phyloP scores from a whole-genome alignment of 2,113 vertebrate genomes.

The Mugil cephalus region DNA sequence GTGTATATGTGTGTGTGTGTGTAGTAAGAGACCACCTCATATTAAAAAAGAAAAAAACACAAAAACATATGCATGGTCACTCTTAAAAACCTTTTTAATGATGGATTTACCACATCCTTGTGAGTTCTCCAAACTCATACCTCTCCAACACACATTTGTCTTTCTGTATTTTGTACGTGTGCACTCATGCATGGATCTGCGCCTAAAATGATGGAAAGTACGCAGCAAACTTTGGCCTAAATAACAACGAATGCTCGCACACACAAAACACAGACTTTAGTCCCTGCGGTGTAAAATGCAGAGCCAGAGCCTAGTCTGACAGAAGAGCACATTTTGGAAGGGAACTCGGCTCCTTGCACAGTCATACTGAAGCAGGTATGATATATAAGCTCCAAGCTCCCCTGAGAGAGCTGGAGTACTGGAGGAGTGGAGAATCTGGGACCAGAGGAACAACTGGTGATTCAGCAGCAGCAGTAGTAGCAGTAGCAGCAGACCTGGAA shows the following conservation, averaged over 20 bases:
- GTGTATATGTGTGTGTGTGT: constrained; percentile 17
- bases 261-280: constrained; percentile 17
- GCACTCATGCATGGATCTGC: neutral
- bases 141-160: constrained; percentile 12
- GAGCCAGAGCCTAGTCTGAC: constrained; percentile 36
- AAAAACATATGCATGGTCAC: neutral
- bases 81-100: constrained; percentile 35
- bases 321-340: constrained; percentile 43
- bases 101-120: constrained; percentile 59
- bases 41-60: constrained; percentile 22
- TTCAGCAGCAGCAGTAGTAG: constrained; percentile 39
- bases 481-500: neutral
- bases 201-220: constrained; percentile 50
- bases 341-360: constrained; percentile 52
- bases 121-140: constrained; percentile 29
- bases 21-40: constrained; percentile 10
- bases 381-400: constrained; percentile 42
- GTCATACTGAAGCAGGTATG: constrained; percentile 49
- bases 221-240: constrained; percentile 41
- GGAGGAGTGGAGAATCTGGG: constrained; percentile 32
- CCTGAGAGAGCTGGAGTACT: constrained; percentile 9
- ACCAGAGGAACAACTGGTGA: constrained; percentile 45
- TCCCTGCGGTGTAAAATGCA: constrained; percentile 21
- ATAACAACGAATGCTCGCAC: constrained; percentile 38
- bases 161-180: neutral